Conservation (phyloP, 2,888 invertebrate genomes). For the Holacanthella duospinosa region DNA sequence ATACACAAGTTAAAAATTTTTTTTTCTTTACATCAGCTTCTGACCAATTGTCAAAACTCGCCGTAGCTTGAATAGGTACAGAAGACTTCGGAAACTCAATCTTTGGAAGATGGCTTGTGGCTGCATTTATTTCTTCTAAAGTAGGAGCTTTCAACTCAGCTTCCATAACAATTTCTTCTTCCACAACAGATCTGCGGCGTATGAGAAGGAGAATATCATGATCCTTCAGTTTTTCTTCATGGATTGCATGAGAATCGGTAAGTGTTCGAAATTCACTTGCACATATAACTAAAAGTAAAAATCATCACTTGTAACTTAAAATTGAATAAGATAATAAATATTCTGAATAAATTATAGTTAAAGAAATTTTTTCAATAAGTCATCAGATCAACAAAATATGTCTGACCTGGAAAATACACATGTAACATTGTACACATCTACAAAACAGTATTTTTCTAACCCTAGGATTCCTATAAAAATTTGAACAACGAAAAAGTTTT, state of each 20-base stretch:
- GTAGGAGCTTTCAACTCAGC: slow-evolving; percentile 45
- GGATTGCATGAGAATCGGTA: slow-evolving; percentile 41
- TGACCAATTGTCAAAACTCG: not conserved
- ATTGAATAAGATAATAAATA: not conserved
- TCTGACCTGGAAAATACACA: no score
- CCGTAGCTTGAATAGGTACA: slow-evolving; percentile 9
- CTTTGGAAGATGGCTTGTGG: slow-evolving; percentile 44
- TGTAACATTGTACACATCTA: no score
- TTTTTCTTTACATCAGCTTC: not conserved
- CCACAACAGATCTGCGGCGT: slow-evolving; percentile 12
- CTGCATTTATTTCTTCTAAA: slow-evolving; percentile 44
- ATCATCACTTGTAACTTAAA: not conserved
- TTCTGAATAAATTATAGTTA: no score
- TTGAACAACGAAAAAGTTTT: no score
- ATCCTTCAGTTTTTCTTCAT: slow-evolving; percentile 39
- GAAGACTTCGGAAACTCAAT: slow-evolving; percentile 5
- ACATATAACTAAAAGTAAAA: slow-evolving; percentile 36
- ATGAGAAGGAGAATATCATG: slow-evolving; percentile 40
- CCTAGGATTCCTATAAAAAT: no score
- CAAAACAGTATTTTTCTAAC: no score
- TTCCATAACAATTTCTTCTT: slow-evolving; percentile 36
- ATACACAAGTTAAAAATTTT: not conserved
- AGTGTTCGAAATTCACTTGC: slow-evolving; percentile 41
- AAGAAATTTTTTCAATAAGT: not conserved
- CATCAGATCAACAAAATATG: no score